Percentiles rank a stretch among this genome's conserved stretches.
Evolutionary conservation across 2,113 vertebrate genomes (phyloP).

Genomic region (Corvus cornix): DNA sequence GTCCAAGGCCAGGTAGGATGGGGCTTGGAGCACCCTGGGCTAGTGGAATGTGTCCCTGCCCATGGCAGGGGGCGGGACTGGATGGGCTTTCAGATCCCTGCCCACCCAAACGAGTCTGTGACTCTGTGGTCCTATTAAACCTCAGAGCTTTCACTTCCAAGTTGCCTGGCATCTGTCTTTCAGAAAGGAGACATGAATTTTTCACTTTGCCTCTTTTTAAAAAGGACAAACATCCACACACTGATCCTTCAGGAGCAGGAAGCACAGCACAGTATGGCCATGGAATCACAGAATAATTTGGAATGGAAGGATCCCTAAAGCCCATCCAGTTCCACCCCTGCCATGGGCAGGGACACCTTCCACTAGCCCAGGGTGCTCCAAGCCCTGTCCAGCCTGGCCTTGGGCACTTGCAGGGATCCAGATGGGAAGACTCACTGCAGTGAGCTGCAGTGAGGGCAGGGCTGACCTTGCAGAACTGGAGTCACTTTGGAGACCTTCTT

Average conservation of each 20-base stretch:
- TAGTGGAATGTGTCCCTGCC: fast-evolving
- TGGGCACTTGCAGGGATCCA: neutral
- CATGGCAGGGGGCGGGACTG: neutral
- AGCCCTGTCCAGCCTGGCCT: fast-evolving
- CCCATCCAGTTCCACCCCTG: neutral
- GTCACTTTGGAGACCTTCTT: neutral
- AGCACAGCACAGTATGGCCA: neutral
- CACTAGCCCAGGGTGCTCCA: fast-evolving
- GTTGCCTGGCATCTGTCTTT: neutral
- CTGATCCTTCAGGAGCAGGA: neutral
- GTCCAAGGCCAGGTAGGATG: fast-evolving
- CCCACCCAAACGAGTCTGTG: neutral
- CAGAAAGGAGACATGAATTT: neutral
- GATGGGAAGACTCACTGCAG: neutral
- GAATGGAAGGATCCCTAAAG: neutral
- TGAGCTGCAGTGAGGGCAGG: neutral
- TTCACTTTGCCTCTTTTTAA: neutral
- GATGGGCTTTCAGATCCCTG: fast-evolving
- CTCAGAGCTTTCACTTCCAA: neutral
- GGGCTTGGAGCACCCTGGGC: fast-evolving
- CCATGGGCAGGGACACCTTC: neutral
- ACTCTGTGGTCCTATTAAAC: neutral
- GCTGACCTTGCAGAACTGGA: neutral
- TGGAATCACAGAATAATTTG: neutral
- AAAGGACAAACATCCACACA: neutral